Percentiles rank a stretch among this genome's conserved stretches.
Evolutionary conservation across 2,888 invertebrate genomes (phyloP).

Genomic region (Capitulum mitella): DNA sequence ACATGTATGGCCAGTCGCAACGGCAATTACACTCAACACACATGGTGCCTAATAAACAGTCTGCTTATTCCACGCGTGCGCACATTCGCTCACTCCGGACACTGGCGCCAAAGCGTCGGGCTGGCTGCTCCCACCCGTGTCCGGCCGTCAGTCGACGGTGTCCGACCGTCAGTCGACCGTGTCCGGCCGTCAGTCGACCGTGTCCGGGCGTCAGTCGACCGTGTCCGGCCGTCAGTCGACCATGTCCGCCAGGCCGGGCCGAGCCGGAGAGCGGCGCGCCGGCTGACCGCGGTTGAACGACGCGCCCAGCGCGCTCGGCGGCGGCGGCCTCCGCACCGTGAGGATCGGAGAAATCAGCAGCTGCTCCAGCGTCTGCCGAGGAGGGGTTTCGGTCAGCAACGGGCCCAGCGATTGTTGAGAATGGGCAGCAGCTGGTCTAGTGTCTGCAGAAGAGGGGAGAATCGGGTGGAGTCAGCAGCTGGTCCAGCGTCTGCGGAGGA

Average conservation of each 20-base stretch:
- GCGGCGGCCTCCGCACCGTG: background rate
- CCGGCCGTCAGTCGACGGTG: background rate
- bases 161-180: background rate
- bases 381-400: no score
- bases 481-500: background rate
- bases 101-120: no score
- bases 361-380: background rate
- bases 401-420: no score
- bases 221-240: background rate
- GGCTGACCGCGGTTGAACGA: slow-evolving; percentile 5
- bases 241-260: slow-evolving; percentile 1
- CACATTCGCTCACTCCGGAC: no score
- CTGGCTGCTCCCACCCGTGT: no score
- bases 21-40: no score
- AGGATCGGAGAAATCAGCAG: background rate
- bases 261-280: background rate
- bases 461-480: no score
- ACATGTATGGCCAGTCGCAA: no score
- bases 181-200: no score
- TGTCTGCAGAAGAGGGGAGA: background rate
- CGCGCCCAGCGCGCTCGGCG: background rate
- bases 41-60: no score
- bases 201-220: no score
- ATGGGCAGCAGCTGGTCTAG: background rate
- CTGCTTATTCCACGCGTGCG: no score